These are phyloP conservation scores for Hirudinaria manillensis DNA, from an alignment of 2,888 invertebrate genomes.

Conservation along the genomic window DNA sequence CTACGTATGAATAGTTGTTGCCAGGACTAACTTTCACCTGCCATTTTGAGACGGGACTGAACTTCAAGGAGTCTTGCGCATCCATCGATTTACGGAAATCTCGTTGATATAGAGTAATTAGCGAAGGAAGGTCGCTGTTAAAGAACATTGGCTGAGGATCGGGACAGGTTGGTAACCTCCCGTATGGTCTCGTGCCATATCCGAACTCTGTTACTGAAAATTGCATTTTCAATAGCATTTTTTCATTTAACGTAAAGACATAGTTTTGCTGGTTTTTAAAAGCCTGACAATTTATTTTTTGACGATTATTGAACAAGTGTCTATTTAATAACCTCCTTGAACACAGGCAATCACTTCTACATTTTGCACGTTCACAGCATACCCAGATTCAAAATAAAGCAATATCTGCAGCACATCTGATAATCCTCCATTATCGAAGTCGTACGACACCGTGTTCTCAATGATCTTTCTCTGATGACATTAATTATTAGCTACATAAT, in stretches of 20 bases:
- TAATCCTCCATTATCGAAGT: conserved; percentile 7
- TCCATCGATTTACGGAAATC: neutral
- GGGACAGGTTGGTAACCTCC: neutral
- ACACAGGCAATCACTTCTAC: conserved; percentile 20
- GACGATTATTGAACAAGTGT: neutral
- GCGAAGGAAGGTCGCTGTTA: conserved; percentile 16
- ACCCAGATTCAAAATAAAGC: conserved; percentile 26
- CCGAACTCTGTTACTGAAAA: neutral
- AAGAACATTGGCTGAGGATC: conserved; percentile 19
- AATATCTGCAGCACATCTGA: conserved; percentile 17
- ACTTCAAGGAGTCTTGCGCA: conserved; percentile 25
- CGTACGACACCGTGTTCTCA: conserved; percentile 20
- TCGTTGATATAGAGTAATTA: conserved; percentile 16
- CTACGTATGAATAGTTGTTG: conserved; percentile 18
- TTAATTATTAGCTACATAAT: neutral
- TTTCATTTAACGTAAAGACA: too few species aligned
- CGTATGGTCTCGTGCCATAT: conserved; percentile 7
- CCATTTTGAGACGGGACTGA: conserved; percentile 12
- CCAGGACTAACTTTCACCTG: neutral
- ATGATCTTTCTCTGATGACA: conserved; percentile 17
- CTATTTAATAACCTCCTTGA: neutral
- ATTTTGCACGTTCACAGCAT: conserved; percentile 23
- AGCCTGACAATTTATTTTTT: too few species aligned
- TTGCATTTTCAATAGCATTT: too few species aligned
- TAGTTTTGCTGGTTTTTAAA: too few species aligned